Percentiles rank a stretch among this genome's conserved stretches.
phyloP scores from a whole-genome alignment of 2,113 vertebrate genomes.

The Archilochus colubris region DNA sequence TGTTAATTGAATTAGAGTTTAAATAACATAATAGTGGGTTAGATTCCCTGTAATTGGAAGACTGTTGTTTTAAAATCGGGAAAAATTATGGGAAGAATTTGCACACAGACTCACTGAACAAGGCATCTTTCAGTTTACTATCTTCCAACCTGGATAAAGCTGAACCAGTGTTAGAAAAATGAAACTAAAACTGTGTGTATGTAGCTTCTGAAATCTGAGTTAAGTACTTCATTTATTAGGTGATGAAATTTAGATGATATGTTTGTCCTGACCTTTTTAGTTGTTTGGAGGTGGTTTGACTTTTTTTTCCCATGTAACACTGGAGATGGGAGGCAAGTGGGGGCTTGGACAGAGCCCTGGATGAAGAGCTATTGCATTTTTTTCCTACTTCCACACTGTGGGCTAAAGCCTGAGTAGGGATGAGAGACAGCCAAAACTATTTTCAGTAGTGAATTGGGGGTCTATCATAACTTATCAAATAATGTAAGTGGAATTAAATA shows the following conservation, averaged over 20 bases:
- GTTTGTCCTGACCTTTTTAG: not conserved
- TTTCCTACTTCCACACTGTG: not conserved
- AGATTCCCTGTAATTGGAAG: not conserved
- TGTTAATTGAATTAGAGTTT: not conserved
- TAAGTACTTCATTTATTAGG: not conserved
- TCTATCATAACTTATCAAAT: not conserved
- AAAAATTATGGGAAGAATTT: not conserved
- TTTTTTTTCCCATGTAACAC: not conserved
- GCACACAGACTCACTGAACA: not conserved
- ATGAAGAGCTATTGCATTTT: not conserved
- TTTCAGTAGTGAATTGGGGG: not conserved
- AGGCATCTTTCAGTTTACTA: not conserved
- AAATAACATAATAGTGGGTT: not conserved
- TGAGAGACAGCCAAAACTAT: not conserved
- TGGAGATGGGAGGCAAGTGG: not conserved
- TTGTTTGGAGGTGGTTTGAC: not conserved
- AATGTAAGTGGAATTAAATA: not conserved
- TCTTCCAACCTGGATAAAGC: not conserved
- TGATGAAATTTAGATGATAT: not conserved
- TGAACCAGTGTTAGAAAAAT: not conserved
- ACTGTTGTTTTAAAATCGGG: not conserved
- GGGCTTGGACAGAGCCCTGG: not conserved
- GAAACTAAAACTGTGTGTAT: not conserved
- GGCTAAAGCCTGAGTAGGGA: not conserved
- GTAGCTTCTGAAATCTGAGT: not conserved